A percentile compares a stretch with the other conserved stretches of the same genome.
phyloP scores from a whole-genome alignment of 2,797 vertebrate species.

The Rhynchotus rufescens region DNA sequence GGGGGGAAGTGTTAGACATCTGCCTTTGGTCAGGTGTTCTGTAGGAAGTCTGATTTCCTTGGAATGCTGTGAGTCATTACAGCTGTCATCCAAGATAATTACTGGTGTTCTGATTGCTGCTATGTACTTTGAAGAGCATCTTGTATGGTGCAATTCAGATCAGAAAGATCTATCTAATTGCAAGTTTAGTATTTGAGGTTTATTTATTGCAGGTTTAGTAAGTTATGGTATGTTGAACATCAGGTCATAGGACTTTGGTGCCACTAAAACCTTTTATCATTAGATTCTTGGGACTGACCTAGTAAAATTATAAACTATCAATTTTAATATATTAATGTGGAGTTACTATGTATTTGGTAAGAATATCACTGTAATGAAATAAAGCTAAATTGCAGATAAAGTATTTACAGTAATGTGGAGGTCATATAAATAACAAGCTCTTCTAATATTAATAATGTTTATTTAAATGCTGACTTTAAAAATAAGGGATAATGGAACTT shows the following conservation, averaged over 20 bases:
- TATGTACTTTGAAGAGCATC: not conserved
- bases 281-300: not conserved
- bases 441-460: not conserved
- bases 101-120: not conserved
- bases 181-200: not conserved
- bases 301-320: not conserved
- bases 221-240: not conserved
- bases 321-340: not conserved
- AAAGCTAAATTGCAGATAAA: not conserved
- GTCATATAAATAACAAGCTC: not conserved
- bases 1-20: not conserved
- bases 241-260: not conserved
- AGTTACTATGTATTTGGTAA: not conserved
- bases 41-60: not conserved
- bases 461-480: not conserved
- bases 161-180: not conserved
- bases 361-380: not conserved
- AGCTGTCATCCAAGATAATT: constrained; percentile 16
- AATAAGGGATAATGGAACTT: not conserved
- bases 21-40: not conserved
- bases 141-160: not conserved
- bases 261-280: not conserved
- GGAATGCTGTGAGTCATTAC: not conserved
- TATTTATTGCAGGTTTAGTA: not conserved
- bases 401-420: not conserved